These are phyloP conservation scores for Larimichthys crocea DNA, from an alignment of 2,113 vertebrate genomes.

Conservation along the genomic window DNA sequence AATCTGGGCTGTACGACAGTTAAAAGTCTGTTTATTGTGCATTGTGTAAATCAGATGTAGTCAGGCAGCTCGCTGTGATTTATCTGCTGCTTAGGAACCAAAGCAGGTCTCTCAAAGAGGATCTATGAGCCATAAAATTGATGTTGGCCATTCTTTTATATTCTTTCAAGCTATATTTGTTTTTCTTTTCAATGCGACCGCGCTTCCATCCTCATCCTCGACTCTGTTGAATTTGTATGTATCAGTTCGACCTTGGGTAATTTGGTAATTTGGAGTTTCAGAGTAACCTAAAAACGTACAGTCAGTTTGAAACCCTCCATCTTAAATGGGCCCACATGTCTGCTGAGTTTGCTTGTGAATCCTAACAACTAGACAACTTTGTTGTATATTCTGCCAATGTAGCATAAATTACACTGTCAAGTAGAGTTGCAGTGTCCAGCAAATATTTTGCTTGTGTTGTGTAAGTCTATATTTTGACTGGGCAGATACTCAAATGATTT, in stretches of 20 bases:
- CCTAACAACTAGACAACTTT: not conserved
- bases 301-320: not conserved
- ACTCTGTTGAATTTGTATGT: constrained; percentile 2
- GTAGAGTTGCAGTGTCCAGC: not conserved
- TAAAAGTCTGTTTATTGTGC: not conserved
- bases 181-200: not conserved
- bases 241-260: constrained; percentile 23
- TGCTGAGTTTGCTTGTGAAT: not conserved
- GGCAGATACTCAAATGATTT: constrained; percentile 5
- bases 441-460: constrained; percentile 3
- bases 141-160: constrained; percentile 24
- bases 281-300: constrained; percentile 8
- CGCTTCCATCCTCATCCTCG: not conserved
- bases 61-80: constrained; percentile 13
- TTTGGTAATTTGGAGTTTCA: not conserved
- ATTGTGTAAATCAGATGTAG: constrained; percentile 15
- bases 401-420: constrained; percentile 8
- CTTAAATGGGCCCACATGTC: not conserved
- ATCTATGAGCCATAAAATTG: constrained; percentile 42
- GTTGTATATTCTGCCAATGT: constrained; percentile 8
- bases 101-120: constrained; percentile 34
- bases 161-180: constrained; percentile 30
- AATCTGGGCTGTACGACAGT: not conserved
- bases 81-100: constrained; percentile 42
- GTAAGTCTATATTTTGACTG: not conserved